Base-by-base conservation (phyloP, 2,797 vertebrate species). In the Gastrophryne carolinensis region DNA sequence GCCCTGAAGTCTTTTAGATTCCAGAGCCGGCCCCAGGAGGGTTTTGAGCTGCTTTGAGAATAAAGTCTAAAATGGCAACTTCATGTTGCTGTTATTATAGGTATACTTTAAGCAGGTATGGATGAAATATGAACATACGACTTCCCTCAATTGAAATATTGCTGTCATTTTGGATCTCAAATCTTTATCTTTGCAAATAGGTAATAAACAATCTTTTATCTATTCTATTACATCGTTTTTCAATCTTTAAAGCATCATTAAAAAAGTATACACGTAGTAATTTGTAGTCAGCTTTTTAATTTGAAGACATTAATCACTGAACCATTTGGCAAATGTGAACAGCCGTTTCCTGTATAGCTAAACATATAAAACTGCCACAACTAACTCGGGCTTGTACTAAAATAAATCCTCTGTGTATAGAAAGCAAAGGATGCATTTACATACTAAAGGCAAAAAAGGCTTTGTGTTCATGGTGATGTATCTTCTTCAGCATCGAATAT, bases 231-330 rank as follows among this genome's bases (percentile, higher is more conserved):
- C 64, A 52, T 23, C 30, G 26, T 47, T 66, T 66, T 50, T 50
- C 9, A 34, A 27, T 66, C 7, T 32, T 30, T 56, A n/a, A 32
- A 26, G n/a, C 15, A n/a, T n/a, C 26, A 29, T 29, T 30, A 53
- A 47, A 66, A 66, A 34, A 26, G 27, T 29, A 52, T 44, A 47
- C 44, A 47, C 44, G 21, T 9, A 60, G n/a, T 49, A 49, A 72
- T 58, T 71, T 54, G 34, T 29, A 21, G 49, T 73, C 23, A 8
- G 69, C 30, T 62, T 52, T 63, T 63, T 63, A 63, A 73, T 63
- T 73, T 7, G 29, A 29, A 39, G 71, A 10, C 60, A 64, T 32
- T 63, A 39, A 41, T 64, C 49, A 63, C 12, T 19, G 5, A 19
- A 17, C 12, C 10, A 15, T 53, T 32, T 63, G 24, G 24, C 71